These are phyloP conservation scores for Caerostris extrusa DNA, from an alignment of 1,140 invertebrate genomes.

Conservation along the genomic window DNA sequence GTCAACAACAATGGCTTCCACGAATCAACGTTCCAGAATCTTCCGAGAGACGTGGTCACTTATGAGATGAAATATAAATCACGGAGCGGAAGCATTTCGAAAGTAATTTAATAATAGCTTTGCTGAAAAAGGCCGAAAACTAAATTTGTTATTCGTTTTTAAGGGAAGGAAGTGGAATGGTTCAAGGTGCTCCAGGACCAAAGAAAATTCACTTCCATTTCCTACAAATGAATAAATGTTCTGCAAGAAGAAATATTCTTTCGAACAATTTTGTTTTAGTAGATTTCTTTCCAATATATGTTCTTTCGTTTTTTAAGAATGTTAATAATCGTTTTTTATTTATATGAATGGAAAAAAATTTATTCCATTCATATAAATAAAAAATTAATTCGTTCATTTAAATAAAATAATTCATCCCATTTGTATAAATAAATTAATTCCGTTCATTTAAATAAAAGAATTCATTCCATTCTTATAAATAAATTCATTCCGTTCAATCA, in stretches of 20 bases:
- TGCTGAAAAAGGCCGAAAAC: neutral
- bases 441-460: too few relatives aligned
- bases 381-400: too few relatives aligned
- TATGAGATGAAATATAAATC: conserved; percentile 46
- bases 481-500: too few relatives aligned
- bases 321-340: too few relatives aligned
- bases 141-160: conserved; percentile 37
- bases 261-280: too few relatives aligned
- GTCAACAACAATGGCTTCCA: neutral
- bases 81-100: neutral
- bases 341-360: too few relatives aligned
- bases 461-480: too few relatives aligned
- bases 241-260: neutral
- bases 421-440: too few relatives aligned
- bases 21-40: neutral
- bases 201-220: conserved; percentile 8
- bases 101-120: conserved; percentile 52
- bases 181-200: neutral
- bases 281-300: too few relatives aligned
- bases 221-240: conserved; percentile 15
- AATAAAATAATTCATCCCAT: too few relatives aligned
- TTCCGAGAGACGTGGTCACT: conserved; percentile 29
- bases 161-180: neutral
- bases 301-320: too few relatives aligned
- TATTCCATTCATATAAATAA: too few relatives aligned